Percentiles rank a stretch among this genome's conserved stretches.
Evolutionary conservation across 2,113 vertebrate genomes (phyloP).

Genomic region (Tachuris rubrigastra): DNA sequence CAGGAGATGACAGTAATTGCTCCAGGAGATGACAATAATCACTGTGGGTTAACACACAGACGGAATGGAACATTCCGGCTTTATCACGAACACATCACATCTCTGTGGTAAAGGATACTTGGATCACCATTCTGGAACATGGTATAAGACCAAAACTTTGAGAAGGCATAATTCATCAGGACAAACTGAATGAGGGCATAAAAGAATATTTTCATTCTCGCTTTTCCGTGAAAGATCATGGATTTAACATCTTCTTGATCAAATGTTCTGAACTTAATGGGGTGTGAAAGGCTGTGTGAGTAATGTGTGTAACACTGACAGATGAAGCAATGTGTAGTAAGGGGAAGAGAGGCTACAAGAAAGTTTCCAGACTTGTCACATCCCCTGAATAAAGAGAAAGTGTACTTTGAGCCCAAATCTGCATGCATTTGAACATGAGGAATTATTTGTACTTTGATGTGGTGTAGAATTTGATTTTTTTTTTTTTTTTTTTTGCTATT

Average conservation of each 20-base stretch:
- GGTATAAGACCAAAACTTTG: not conserved
- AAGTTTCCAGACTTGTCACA: not conserved
- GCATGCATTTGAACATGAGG: not conserved
- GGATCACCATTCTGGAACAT: not conserved
- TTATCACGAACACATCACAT: not conserved
- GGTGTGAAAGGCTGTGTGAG: not conserved
- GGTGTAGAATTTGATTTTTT: not conserved
- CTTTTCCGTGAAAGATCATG: not conserved
- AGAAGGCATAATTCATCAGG: not conserved
- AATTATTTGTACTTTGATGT: not conserved
- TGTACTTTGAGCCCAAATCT: not conserved
- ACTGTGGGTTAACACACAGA: not conserved
- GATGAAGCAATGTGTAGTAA: not conserved
- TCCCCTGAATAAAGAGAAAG: not conserved
- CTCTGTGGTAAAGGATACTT: not conserved
- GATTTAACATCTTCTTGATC: not conserved
- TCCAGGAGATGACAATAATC: not conserved
- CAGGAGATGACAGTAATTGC: no score
- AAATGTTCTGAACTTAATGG: not conserved
- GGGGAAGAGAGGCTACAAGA: not conserved
- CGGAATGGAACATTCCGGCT: not conserved
- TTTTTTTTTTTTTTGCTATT: no score
- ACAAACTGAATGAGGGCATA: not conserved
- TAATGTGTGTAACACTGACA: not conserved
- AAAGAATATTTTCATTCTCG: not conserved